Base-by-base conservation (phyloP, 2,888 invertebrate species). In the Eristalis tenax region DNA sequence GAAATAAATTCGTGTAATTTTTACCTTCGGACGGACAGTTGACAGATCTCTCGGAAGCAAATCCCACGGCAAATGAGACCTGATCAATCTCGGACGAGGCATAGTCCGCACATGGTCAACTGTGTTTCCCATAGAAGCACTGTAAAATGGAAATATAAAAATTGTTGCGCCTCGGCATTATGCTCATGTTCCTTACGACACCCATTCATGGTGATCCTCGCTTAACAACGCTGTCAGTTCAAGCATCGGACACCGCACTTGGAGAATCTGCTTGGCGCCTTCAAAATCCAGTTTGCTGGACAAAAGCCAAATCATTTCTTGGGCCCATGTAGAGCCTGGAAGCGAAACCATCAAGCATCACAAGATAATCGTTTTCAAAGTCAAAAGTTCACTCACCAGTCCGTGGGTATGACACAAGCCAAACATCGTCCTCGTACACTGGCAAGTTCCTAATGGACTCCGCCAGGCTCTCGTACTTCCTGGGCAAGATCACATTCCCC, bases 231-330 rank as follows among this genome's bases (percentile, higher is more conserved):
- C 95, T 0, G 95, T 94, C 0, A 96, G 90, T 94, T 98, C 97
- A 32, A 97, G 94, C 65, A 97, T 94, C 0, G 97, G 97, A 70
- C 96, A 96, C 64, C 97, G 94, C 35, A 91, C 22, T 64, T 90
- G 90, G 18, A 91, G 90, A 65, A 92, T 89, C 83, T 94, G 95
- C 90, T 95, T 95, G 0, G 97, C 97, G 26, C 94, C 95, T 90
- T 96, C 95, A 90, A 95, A 97, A 91, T 98, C 95, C 88, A 97
- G 93, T 89, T 96, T 95, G 90, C 97, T 96, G 4, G 96, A 96
- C 81, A 98, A 95, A n/a, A 98, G 94, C 96, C 98, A 98, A 2
- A 97, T 95, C 96, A 98, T 97, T 94, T 98, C 98, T 91, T 98
- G 98, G 0, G 96, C 95, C 98, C 98, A 98, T 0, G 98, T 98